Evolutionary conservation across 2,113 vertebrate species (phyloP).

Genomic region (Brachyhypopomus gauderio): DNA sequence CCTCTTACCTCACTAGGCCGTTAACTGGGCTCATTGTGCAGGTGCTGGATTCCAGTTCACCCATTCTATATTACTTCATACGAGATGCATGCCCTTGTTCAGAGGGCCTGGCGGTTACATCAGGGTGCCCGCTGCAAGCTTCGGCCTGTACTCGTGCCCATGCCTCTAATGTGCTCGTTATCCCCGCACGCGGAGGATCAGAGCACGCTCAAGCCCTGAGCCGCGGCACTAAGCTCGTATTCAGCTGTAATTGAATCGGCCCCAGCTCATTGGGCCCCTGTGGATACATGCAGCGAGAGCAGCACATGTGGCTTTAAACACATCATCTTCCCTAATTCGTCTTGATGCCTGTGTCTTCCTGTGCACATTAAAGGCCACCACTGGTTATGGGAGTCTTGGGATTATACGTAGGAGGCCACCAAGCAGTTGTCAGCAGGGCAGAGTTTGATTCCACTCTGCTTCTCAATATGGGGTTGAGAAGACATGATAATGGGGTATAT

Average conservation of each 20-base stretch:
- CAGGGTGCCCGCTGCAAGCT: constrained; percentile 61
- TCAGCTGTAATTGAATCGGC: constrained; percentile 64
- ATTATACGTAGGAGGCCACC: constrained; percentile 68
- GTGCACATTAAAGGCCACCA: constrained; percentile 34
- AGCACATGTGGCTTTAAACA: constrained; percentile 32
- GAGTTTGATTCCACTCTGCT: constrained; percentile 46
- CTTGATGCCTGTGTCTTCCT: constrained; percentile 58
- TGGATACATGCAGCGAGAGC: not conserved
- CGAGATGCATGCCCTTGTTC: constrained; percentile 72
- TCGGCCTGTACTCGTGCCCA: constrained; percentile 52
- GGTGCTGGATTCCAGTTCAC: constrained; percentile 60
- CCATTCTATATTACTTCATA: constrained; percentile 69
- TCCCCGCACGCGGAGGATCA: constrained; percentile 50
- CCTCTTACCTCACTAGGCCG: constrained; percentile 75
- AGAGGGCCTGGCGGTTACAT: constrained; percentile 67
- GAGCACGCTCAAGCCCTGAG: not conserved
- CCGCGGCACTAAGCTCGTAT: constrained; percentile 55
- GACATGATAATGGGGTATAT: constrained; percentile 53
- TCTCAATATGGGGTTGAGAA: constrained; percentile 49
- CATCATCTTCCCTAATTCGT: constrained; percentile 55
- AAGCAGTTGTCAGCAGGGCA: constrained; percentile 73
- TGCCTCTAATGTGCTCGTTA: constrained; percentile 65
- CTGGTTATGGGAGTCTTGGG: constrained; percentile 63
- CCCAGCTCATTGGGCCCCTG: constrained; percentile 41
- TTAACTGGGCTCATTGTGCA: constrained; percentile 70